phyloP scores from a whole-genome alignment of 1,140 invertebrate species.

The Samia ricini region DNA sequence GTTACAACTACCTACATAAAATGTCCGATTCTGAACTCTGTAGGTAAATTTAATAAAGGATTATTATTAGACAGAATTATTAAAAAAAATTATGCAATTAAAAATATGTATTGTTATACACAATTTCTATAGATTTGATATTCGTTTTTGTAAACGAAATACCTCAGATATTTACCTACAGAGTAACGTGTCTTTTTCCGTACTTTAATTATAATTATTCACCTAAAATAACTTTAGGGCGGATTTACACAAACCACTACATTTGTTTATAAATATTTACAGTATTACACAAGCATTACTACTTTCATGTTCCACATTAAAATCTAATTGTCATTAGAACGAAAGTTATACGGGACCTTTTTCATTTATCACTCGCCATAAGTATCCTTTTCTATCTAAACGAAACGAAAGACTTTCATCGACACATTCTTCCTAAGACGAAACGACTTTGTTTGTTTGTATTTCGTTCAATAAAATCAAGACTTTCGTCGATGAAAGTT shows the following conservation, averaged over 20 bases:
- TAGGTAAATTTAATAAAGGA: too few species aligned
- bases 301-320: neutral
- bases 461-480: neutral
- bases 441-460: neutral
- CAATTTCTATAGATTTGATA: neutral
- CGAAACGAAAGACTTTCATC: neutral
- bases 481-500: neutral
- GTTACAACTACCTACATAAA: too few species aligned
- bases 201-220: neutral
- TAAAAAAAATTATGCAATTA: too few species aligned
- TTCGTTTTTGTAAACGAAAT: neutral
- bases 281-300: constrained; percentile 1
- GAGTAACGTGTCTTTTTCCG: constrained; percentile 5
- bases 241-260: constrained; percentile 64
- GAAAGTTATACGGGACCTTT: neutral
- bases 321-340: neutral
- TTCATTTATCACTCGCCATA: neutral
- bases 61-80: too few species aligned
- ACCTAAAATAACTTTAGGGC: constrained; percentile 34
- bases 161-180: neutral
- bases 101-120: too few species aligned
- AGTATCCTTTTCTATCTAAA: neutral
- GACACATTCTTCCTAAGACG: too few species aligned
- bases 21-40: too few species aligned
- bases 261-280: constrained; percentile 14